Conservation (phyloP, 2,888 invertebrate genomes). For the Drosophila melanocephala region DNA sequence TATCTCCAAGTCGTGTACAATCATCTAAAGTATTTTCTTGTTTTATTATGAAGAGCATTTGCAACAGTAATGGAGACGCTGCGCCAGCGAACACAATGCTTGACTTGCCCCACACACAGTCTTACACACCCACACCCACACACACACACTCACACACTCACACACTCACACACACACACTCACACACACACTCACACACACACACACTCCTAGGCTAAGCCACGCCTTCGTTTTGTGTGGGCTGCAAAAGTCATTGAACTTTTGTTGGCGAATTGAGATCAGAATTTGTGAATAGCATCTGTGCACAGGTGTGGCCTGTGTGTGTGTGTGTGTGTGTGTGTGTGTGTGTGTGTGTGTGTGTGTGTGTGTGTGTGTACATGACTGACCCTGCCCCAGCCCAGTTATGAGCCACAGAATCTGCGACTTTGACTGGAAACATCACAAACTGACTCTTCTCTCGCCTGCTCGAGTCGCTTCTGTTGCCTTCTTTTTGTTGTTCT, state of each 20-base stretch:
- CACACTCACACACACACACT: constrained; percentile 7
- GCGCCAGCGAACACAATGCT: constrained; percentile 28
- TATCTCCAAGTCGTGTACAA: background rate
- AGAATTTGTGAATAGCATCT: constrained; percentile 35
- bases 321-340: background rate
- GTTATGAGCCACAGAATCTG: constrained; percentile 23
- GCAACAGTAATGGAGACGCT: background rate
- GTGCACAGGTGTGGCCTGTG: background rate
- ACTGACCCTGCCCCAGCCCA: constrained; percentile 44
- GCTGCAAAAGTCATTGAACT: constrained; percentile 45
- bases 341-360: background rate
- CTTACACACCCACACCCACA: constrained; percentile 5
- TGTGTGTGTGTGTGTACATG: background rate
- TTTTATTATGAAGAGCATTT: constrained; percentile 8
- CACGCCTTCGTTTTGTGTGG: constrained; percentile 18
- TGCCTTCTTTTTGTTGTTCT: background rate
- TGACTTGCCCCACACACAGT: constrained; percentile 12
- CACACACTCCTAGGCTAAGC: constrained; percentile 16
- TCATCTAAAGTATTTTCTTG: background rate
- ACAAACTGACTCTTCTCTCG: too few species aligned
- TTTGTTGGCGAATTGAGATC: constrained; percentile 29
- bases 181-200: constrained; percentile 10
- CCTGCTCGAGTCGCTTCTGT: background rate
- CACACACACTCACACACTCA: background rate
- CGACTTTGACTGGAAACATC: constrained; percentile 34